These are phyloP conservation scores for Drosophila sordidapex DNA, from an alignment of 2,888 invertebrate species.

Conservation along the genomic window DNA sequence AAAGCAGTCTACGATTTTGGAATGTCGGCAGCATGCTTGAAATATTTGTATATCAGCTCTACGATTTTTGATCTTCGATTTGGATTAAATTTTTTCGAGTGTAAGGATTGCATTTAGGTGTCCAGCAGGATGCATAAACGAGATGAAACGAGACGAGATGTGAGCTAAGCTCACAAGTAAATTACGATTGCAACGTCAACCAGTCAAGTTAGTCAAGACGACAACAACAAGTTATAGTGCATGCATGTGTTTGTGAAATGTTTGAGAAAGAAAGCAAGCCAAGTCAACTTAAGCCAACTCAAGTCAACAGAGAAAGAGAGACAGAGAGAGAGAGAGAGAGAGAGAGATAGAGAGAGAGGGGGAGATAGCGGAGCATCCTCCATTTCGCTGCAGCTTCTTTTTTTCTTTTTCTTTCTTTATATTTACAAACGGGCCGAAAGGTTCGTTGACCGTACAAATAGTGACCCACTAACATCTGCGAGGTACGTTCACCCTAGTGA, in stretches of 20 bases:
- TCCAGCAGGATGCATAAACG: constrained; percentile 69
- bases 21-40: neutral
- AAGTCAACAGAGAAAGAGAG: neutral
- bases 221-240: constrained; percentile 59
- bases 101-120: constrained; percentile 30
- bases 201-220: constrained; percentile 80
- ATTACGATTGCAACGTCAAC: constrained; percentile 78
- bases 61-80: neutral
- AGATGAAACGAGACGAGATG: constrained; percentile 11
- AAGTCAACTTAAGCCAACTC: constrained; percentile 34
- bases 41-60: neutral
- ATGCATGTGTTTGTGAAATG: constrained; percentile 51
- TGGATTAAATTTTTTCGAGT: neutral
- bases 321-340: neutral
- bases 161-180: constrained; percentile 66
- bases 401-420: constrained; percentile 62
- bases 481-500: constrained; percentile 85
- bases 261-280: constrained; percentile 76
- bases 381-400: constrained; percentile 60
- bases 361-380: constrained; percentile 51
- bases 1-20: neutral
- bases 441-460: constrained; percentile 85
- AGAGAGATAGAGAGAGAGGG: neutral
- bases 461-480: constrained; percentile 86
- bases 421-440: constrained; percentile 83